These are phyloP conservation scores for Dermolepida albohirtum DNA, from an alignment of 2,888 invertebrate species.

Conservation along the genomic window DNA sequence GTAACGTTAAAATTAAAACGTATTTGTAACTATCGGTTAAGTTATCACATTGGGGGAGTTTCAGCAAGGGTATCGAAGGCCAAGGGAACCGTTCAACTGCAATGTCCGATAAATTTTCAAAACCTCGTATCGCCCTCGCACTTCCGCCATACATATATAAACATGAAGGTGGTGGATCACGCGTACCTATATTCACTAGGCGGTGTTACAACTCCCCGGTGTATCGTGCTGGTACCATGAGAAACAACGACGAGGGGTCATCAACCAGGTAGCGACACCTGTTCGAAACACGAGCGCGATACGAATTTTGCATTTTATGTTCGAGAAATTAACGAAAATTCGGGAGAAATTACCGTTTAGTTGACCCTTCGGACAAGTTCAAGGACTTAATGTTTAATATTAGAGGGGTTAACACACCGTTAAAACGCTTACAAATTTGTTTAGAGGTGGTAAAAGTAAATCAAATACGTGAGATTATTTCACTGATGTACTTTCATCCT, in stretches of 20 bases:
- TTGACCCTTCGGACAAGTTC: background rate
- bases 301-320: constrained; percentile 12
- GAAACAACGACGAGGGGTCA: constrained; percentile 2
- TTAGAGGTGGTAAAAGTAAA: too few species aligned
- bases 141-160: constrained; percentile 14
- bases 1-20: too few species aligned
- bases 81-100: constrained; percentile 20
- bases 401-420: too few species aligned
- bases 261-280: constrained; percentile 31
- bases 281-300: constrained; percentile 7
- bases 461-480: too few species aligned
- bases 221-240: background rate
- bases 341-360: constrained; percentile 8
- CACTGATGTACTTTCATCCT: too few species aligned
- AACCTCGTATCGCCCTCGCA: constrained; percentile 3
- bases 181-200: background rate
- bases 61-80: constrained; percentile 16
- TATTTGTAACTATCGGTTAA: too few species aligned
- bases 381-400: too few species aligned
- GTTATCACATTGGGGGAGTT: too few species aligned
- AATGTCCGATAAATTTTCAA: constrained; percentile 27
- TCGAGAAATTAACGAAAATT: constrained; percentile 23
- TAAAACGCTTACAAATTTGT: too few species aligned
- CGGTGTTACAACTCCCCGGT: background rate
- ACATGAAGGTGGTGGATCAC: constrained; percentile 1